phyloP scores from a whole-genome alignment of 1,140 invertebrate species.

The Plutomurus gul region DNA sequence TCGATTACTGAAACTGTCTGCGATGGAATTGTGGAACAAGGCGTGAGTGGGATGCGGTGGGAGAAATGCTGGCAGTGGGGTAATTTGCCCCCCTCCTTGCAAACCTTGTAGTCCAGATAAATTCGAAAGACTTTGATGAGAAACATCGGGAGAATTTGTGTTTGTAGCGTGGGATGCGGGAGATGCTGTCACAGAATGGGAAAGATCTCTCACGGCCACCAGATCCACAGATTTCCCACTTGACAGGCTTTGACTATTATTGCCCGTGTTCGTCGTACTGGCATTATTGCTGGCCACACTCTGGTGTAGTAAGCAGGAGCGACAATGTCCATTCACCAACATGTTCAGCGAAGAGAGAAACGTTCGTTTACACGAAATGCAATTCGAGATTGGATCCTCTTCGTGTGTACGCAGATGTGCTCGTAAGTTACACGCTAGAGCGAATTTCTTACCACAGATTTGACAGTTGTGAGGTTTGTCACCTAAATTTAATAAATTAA shows the following conservation, averaged over 20 bases:
- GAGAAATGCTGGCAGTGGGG: not conserved
- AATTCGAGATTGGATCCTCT: slow-evolving; percentile 48
- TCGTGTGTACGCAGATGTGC: slow-evolving; percentile 76
- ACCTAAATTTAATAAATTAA: slow-evolving; percentile 62
- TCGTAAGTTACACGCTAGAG: slow-evolving; percentile 72
- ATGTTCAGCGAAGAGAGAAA: slow-evolving; percentile 38
- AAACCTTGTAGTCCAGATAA: not conserved
- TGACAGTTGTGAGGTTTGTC: slow-evolving; percentile 75
- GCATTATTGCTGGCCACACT: not conserved
- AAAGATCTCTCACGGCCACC: not conserved
- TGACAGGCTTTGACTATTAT: not conserved
- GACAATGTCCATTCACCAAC: slow-evolving; percentile 41
- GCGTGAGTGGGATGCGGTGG: not conserved
- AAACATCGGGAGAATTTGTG: not conserved
- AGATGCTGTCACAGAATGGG: not conserved
- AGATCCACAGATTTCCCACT: not conserved
- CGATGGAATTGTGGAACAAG: not conserved
- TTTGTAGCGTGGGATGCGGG: not conserved
- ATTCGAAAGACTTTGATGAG: not conserved
- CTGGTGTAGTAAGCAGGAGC: slow-evolving; percentile 33
- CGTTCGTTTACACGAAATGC: slow-evolving; percentile 36
- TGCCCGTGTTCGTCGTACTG: not conserved
- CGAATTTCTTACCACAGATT: slow-evolving; percentile 74
- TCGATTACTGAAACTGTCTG: slow-evolving; percentile 5
- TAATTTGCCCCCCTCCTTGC: not conserved